These are phyloP conservation scores for Catharus ustulatus DNA, from an alignment of 2,797 vertebrate genomes.

Conservation along the genomic window DNA sequence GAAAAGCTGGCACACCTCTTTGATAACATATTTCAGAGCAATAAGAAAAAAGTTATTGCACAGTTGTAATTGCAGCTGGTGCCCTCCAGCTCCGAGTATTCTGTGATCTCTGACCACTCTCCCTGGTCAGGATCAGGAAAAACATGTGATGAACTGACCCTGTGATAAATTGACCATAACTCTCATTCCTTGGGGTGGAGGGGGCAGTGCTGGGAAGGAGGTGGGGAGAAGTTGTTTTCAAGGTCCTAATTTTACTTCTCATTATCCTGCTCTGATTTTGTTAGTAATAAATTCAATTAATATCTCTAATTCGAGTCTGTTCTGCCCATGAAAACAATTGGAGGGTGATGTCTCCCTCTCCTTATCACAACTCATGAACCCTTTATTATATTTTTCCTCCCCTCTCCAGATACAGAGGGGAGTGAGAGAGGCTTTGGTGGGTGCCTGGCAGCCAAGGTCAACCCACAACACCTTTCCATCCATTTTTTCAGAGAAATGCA, in stretches of 20 bases:
- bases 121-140: not conserved
- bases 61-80: not conserved
- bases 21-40: not conserved
- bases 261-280: not conserved
- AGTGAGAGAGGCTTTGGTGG: not conserved
- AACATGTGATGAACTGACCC: not conserved
- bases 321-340: not conserved
- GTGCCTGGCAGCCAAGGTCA: not conserved
- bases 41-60: not conserved
- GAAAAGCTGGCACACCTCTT: not conserved
- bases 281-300: not conserved
- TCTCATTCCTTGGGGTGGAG: not conserved
- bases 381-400: not conserved
- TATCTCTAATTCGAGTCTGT: not conserved
- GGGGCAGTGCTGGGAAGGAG: not conserved
- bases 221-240: not conserved
- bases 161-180: not conserved
- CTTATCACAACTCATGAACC: not conserved
- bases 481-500: constrained; percentile 5
- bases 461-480: not conserved
- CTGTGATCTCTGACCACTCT: not conserved
- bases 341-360: not conserved
- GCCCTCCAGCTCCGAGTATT: not conserved
- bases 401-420: not conserved
- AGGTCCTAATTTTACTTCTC: not conserved